A percentile compares a stretch with the other conserved stretches of the same genome.
Evolutionary conservation across 2,888 invertebrate genomes (phyloP).

Genomic region (Drosophila koepferae): DNA sequence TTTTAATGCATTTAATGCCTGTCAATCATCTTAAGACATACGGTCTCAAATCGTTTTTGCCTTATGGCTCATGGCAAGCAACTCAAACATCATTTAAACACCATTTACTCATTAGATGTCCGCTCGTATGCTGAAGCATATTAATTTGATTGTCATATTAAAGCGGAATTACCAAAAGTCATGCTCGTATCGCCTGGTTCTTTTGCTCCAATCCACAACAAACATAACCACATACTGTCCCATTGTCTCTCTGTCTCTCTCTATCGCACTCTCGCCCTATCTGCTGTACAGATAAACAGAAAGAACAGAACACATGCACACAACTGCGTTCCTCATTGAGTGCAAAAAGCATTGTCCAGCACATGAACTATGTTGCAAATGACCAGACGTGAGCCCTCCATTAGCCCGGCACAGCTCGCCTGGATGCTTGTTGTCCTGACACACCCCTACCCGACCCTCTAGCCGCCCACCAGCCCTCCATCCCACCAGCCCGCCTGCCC

Average conservation of each 20-base stretch:
- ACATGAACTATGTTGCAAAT: constrained; percentile 79
- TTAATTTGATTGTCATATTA: constrained; percentile 62
- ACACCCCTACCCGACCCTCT: not conserved
- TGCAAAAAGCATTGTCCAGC: constrained; percentile 78
- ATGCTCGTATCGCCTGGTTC: constrained; percentile 36
- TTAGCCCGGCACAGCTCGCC: constrained; percentile 48
- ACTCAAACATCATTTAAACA: not conserved
- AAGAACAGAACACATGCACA: constrained; percentile 21
- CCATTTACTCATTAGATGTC: not conserved
- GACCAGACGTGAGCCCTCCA: constrained; percentile 78
- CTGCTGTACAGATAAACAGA: not conserved
- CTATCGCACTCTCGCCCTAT: not conserved
- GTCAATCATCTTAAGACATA: too few relatives aligned
- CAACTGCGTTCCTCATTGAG: constrained; percentile 64
- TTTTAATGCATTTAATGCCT: too few relatives aligned
- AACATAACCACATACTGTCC: not conserved
- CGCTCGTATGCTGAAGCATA: not conserved
- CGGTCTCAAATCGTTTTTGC: too few relatives aligned
- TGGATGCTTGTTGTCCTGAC: constrained; percentile 20
- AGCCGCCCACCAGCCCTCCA: too few relatives aligned
- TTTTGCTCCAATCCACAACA: constrained; percentile 4
- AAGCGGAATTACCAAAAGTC: constrained; percentile 62
- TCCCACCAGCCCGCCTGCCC: not conserved
- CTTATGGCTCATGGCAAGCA: too few relatives aligned
- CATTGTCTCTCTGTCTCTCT: not conserved